Evolutionary conservation across 2,888 invertebrate species (phyloP).

Genomic region (Pristionchus mayeri): DNA sequence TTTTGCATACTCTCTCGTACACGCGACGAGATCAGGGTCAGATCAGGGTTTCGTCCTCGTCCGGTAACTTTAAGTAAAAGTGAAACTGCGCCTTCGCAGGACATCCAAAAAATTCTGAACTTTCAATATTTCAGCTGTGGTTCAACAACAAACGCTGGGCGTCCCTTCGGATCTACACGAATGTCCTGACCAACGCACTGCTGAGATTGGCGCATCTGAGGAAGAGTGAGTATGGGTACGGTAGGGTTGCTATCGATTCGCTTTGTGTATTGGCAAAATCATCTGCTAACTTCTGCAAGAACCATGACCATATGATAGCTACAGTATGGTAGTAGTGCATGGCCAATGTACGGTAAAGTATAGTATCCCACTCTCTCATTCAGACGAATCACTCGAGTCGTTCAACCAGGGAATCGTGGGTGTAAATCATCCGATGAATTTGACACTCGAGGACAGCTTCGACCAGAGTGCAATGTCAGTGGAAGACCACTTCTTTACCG

Average conservation of each 20-base stretch:
- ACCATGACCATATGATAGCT: no score
- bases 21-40: no score
- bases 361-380: not conserved
- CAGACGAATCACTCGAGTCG: not conserved
- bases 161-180: conserved; percentile 84
- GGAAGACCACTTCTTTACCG: no score
- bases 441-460: conserved; percentile 58
- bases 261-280: no score
- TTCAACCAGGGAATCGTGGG: conserved; percentile 80
- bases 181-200: conserved; percentile 76
- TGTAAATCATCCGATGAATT: conserved; percentile 87
- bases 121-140: no score
- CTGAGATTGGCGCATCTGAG: conserved; percentile 52
- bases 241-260: no score
- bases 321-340: conserved; percentile 54
- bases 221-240: conserved; percentile 57
- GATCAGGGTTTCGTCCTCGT: no score
- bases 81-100: no score
- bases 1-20: no score
- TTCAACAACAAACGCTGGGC: conserved; percentile 92
- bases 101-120: no score
- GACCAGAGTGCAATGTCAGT: conserved; percentile 52
- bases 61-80: no score
- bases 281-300: no score
- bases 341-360: not conserved